Conservation (phyloP, 1,140 invertebrate genomes). For the Orussus abietinus region DNA sequence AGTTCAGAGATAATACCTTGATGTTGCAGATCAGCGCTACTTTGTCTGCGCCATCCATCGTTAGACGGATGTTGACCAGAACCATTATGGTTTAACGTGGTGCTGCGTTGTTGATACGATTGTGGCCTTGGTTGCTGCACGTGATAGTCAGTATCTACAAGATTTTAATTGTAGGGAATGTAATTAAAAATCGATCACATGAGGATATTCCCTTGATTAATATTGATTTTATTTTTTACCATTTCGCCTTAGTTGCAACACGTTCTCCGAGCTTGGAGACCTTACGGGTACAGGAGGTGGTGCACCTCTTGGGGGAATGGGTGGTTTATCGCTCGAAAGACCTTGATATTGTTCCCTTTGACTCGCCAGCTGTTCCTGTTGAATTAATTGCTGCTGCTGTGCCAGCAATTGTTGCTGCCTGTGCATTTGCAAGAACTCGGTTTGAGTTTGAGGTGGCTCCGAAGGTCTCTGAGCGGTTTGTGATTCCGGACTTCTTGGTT, state of each 20-base stretch:
- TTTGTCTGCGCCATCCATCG: constrained; percentile 42
- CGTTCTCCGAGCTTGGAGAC: constrained; percentile 43
- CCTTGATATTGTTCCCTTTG: constrained; percentile 31
- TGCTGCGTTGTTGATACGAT: constrained; percentile 41
- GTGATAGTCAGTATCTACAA: constrained; percentile 39
- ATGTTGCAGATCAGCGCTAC: constrained; percentile 36
- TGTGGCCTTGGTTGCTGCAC: constrained; percentile 32
- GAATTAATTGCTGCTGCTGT: constrained; percentile 28
- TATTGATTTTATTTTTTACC: constrained; percentile 24
- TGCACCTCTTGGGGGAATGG: constrained; percentile 56
- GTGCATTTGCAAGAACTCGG: constrained; percentile 30
- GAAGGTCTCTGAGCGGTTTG: constrained; percentile 23
- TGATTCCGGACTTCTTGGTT: constrained; percentile 25
- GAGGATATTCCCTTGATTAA: not conserved
- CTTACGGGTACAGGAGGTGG: constrained; percentile 53
- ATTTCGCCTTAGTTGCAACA: constrained; percentile 38
- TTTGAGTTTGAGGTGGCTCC: constrained; percentile 28
- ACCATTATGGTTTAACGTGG: constrained; percentile 46
- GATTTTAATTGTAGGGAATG: not conserved
- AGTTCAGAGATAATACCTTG: constrained; percentile 34
- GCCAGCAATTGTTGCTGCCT: constrained; percentile 32
- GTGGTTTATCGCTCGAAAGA: constrained; percentile 53
- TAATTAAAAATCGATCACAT: constrained; percentile 2
- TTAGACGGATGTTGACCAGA: constrained; percentile 41
- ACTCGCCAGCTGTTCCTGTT: constrained; percentile 31